A percentile compares a stretch with the other conserved stretches of the same genome.
These are phyloP conservation scores for Pseudorhiza aurosa DNA, from an alignment of 30 jellyfish, hydroid and myxozoan genomes.

Conservation along the genomic window DNA sequence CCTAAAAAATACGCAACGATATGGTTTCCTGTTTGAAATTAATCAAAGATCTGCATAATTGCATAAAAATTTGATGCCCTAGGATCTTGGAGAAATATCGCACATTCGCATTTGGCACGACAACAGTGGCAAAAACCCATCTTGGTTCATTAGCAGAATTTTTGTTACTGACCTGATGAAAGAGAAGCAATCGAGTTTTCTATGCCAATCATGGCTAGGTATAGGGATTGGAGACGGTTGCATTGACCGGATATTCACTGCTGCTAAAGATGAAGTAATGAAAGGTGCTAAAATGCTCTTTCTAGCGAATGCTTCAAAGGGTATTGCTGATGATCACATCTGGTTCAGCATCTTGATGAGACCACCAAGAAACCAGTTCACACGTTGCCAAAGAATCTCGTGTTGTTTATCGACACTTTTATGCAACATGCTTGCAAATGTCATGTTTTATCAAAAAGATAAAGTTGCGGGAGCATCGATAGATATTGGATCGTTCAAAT, in stretches of 20 bases:
- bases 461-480: slow-evolving; percentile 31
- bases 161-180: slow-evolving; percentile 50
- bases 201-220: slow-evolving; percentile 78
- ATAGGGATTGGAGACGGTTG: slow-evolving; percentile 62
- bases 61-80: no score
- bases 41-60: no score
- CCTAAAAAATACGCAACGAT: no score
- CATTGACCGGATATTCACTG: slow-evolving; percentile 44
- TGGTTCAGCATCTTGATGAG: slow-evolving; percentile 84
- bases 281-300: slow-evolving; percentile 61
- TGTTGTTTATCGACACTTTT: slow-evolving; percentile 73
- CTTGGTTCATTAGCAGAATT: slow-evolving; percentile 88
- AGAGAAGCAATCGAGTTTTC: slow-evolving; percentile 36
- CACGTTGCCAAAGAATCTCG: slow-evolving; percentile 84
- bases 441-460: slow-evolving; percentile 62
- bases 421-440: slow-evolving; percentile 82
- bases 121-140: slow-evolving; percentile 66
- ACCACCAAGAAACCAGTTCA: slow-evolving; percentile 76
- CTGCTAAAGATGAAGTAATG: slow-evolving; percentile 60
- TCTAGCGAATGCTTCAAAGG: slow-evolving; percentile 75
- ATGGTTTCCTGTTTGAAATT: no score
- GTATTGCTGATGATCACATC: slow-evolving; percentile 81
- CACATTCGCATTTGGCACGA: slow-evolving; percentile 75
- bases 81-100: slow-evolving; percentile 71
- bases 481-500: slow-evolving; percentile 37